These are phyloP conservation scores for Malurus splendens DNA, from an alignment of 2,797 vertebrate genomes.

Conservation along the genomic window DNA sequence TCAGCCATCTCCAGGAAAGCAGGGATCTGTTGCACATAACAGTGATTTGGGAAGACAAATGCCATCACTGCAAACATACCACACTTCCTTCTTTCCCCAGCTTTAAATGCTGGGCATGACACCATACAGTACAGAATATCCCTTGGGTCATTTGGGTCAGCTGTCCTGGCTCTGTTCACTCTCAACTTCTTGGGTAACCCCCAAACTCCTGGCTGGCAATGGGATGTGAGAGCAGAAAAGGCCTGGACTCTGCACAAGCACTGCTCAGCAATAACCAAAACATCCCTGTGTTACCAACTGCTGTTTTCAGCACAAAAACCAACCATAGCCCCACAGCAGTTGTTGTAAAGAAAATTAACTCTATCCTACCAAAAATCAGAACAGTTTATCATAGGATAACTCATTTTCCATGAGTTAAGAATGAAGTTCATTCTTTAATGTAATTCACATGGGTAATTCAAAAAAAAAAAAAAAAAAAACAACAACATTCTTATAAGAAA, in stretches of 20 bases:
- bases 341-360: not conserved
- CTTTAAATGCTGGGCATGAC: no score
- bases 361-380: not conserved
- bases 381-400: not conserved
- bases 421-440: not conserved
- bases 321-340: not conserved
- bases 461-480: not conserved
- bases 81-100: accelerated
- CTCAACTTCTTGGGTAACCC: not conserved
- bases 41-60: not conserved
- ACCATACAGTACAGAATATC: not conserved
- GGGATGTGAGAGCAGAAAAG: not conserved
- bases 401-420: not conserved
- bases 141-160: not conserved
- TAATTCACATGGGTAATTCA: not conserved
- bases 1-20: not conserved
- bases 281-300: not conserved
- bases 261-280: not conserved
- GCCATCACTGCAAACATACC: not conserved
- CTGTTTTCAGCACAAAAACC: not conserved
- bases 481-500: not conserved
- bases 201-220: accelerated
- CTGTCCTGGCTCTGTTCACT: not conserved
- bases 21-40: accelerated
- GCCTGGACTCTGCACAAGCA: not conserved